Evolutionary conservation across 2,113 vertebrate species (phyloP).

Genomic region (Anolis sagrei): DNA sequence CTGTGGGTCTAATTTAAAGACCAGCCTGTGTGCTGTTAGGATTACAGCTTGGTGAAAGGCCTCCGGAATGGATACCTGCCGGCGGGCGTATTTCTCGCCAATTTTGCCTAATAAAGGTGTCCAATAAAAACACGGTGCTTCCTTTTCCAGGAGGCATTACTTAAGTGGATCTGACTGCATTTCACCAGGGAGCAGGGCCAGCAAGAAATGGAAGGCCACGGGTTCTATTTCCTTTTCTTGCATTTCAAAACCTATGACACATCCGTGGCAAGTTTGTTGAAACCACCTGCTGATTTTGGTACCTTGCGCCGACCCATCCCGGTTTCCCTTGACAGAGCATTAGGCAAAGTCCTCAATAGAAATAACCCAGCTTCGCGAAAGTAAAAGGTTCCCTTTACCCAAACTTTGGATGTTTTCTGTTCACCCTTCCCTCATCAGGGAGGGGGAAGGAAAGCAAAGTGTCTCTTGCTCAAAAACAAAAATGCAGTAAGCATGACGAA

Average conservation of each 20-base stretch:
- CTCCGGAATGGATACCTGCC: slow-evolving; percentile 14
- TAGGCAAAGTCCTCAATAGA: neutral
- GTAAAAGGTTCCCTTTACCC: neutral
- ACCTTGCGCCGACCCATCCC: neutral
- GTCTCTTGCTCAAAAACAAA: neutral
- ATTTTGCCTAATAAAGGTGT: slow-evolving; percentile 23
- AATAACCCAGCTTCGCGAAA: neutral
- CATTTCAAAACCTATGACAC: slow-evolving; percentile 48
- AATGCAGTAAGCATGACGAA: slow-evolving; percentile 26
- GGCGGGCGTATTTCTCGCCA: slow-evolving; percentile 29
- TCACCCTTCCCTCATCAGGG: slow-evolving; percentile 76
- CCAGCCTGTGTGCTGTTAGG: slow-evolving; percentile 11
- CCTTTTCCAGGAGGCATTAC: slow-evolving; percentile 41
- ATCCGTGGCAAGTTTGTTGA: slow-evolving; percentile 71
- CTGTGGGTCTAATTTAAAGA: neutral
- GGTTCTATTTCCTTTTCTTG: slow-evolving; percentile 38
- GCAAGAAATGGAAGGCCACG: slow-evolving; percentile 62
- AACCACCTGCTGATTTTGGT: slow-evolving; percentile 74
- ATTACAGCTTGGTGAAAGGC: slow-evolving; percentile 39
- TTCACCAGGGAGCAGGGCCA: slow-evolving; percentile 70
- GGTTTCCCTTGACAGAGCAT: slow-evolving; percentile 5
- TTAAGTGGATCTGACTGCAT: slow-evolving; percentile 57
- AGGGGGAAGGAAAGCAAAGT: slow-evolving; percentile 55
- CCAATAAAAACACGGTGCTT: slow-evolving; percentile 43
- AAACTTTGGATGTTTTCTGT: slow-evolving; percentile 70